phyloP scores from a whole-genome alignment of 2,888 invertebrate species.

The Diplazon laetatorius region DNA sequence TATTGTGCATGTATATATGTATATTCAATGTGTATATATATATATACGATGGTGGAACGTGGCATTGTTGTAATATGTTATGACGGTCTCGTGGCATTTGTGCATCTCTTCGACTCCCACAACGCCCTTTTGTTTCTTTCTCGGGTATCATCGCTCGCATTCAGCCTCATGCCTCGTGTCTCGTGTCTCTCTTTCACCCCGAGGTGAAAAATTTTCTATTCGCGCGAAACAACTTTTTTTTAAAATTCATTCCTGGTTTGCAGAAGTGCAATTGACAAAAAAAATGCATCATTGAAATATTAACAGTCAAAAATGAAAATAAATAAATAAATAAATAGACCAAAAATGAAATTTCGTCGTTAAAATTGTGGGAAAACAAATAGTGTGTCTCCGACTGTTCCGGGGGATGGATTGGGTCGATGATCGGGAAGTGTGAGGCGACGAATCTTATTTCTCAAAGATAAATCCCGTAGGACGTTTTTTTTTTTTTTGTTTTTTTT shows the following conservation, averaged over 20 bases:
- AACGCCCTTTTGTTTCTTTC: constrained; percentile 24
- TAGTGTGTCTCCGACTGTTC: neutral
- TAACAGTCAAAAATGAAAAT: too few relatives aligned
- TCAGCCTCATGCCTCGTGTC: neutral
- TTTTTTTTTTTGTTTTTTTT: too few relatives aligned
- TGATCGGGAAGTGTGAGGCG: neutral
- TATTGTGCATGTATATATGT: too few relatives aligned
- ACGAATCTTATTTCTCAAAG: constrained; percentile 28
- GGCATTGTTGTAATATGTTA: constrained; percentile 50
- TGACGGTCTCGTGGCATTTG: constrained; percentile 54
- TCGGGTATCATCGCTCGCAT: neutral
- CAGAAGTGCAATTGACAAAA: too few relatives aligned
- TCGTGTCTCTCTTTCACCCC: too few relatives aligned
- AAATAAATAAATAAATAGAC: too few relatives aligned
- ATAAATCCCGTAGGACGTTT: constrained; percentile 24
- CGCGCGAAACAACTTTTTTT: neutral
- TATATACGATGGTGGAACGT: neutral
- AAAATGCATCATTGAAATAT: neutral
- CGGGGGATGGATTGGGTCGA: neutral
- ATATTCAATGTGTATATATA: too few relatives aligned
- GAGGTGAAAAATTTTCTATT: too few relatives aligned
- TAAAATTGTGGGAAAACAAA: constrained; percentile 23
- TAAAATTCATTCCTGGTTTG: neutral
- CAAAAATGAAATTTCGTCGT: neutral
- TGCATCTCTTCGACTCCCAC: constrained; percentile 32